Base-by-base conservation (phyloP, 1,140 invertebrate genomes). In the Branchinecta lindahli region DNA sequence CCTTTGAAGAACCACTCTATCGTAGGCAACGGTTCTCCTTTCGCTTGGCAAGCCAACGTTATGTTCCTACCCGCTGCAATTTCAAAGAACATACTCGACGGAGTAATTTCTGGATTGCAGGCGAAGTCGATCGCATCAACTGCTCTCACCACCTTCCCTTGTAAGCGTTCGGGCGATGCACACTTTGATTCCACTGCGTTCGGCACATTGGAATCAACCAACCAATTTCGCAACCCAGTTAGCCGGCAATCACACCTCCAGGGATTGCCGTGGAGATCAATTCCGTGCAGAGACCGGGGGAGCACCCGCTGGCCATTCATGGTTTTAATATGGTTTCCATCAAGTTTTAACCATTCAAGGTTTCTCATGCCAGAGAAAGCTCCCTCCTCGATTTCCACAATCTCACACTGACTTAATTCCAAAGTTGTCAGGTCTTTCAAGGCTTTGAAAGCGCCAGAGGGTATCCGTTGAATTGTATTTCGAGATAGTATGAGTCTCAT, bases 211-310 rank as follows among this genome's bases (percentile, higher is more conserved):
- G 86, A 87, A 74, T 85, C 84, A 45, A 83, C 80, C 70, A 94
- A 81, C 91, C 91, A 94, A 33, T 81, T 78, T 72, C 90, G 84
- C 74, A 94, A 79, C 73, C 88, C 85, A 61, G 86, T 78, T 66
- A 94, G 79, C 69, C 85, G 83, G 77, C 92, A 95, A 76, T 94
- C 89, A 78, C 92, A 95, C 66, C 85, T 82, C 92, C 92, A 95
- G 66, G 88, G 86, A 81, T 95, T 95, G 75, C 87, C 87, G 75
- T 94, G 87, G 44, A 94, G 79, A 69, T 88, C 86, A 44, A 93
- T 83, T 52, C 87, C 89, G 71, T 89, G 85, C 47, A 94, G 78
- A 66, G 83, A 84, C 70, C 85, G 84, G 3, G 88, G 87, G 47
- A 92, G 81, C 71, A 89, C 85, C 71, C 85, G 82, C 45, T 81